Percentiles rank a stretch among this genome's conserved stretches.
phyloP scores from a whole-genome alignment of 1,140 invertebrate genomes.

The Maconellicoccus hirsutus region DNA sequence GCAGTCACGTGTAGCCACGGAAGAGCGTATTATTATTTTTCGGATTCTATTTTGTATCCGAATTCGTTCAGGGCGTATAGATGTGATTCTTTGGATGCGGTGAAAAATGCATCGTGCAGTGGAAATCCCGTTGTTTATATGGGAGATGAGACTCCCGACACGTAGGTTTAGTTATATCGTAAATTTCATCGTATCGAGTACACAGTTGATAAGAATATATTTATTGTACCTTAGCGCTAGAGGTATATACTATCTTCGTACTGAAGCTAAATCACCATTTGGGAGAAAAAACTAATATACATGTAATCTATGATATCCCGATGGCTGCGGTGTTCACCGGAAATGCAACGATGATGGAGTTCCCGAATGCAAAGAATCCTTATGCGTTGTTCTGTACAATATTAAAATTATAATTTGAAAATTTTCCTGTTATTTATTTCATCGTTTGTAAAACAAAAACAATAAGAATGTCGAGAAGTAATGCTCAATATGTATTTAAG shows the following conservation, averaged over 20 bases:
- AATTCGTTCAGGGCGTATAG: conserved; percentile 36
- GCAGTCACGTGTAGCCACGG: conserved; percentile 59
- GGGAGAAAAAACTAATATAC: neutral
- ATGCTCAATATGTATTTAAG: too few species aligned
- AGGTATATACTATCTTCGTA: neutral
- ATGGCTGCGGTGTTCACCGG: too few species aligned
- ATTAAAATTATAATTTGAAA: too few species aligned
- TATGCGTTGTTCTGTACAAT: too few species aligned
- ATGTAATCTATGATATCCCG: too few species aligned
- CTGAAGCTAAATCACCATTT: neutral
- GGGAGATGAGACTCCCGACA: conserved; percentile 26
- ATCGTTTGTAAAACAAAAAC: too few species aligned
- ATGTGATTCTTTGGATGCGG: conserved; percentile 24
- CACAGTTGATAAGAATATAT: neutral
- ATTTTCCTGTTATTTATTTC: too few species aligned
- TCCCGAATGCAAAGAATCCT: too few species aligned
- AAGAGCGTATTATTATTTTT: conserved; percentile 51
- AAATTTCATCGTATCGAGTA: too few species aligned
- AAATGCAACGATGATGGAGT: too few species aligned
- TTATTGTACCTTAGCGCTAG: neutral
- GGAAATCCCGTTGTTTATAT: conserved; percentile 25
- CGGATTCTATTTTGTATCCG: conserved; percentile 45
- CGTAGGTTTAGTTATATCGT: conserved; percentile 24
- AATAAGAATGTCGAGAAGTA: too few species aligned
- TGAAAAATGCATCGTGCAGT: conserved; percentile 23